These are phyloP conservation scores for Loriculus beryllinus DNA, from an alignment of 2,797 vertebrate genomes.

Conservation along the genomic window DNA sequence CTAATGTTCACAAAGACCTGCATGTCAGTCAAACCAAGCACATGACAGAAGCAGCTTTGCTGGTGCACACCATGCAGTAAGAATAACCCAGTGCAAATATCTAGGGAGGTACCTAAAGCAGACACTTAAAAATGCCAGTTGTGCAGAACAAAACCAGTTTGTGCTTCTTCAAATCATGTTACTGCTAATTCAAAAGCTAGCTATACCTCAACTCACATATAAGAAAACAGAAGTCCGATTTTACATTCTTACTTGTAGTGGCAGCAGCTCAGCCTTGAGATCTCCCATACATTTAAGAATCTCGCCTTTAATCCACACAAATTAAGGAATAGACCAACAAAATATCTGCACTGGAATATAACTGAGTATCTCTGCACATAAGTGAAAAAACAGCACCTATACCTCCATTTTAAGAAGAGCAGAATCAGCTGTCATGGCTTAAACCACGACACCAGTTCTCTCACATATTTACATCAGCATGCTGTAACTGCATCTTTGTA, in stretches of 20 bases:
- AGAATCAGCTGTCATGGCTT: background rate
- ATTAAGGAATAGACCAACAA: background rate
- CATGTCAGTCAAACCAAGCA: background rate
- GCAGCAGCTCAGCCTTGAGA: background rate
- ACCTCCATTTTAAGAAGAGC: background rate
- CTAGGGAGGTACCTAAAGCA: background rate
- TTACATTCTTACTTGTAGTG: background rate
- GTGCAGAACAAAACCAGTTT: background rate
- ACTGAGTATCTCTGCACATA: background rate
- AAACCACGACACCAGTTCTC: background rate
- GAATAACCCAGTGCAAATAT: background rate
- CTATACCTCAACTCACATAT: background rate
- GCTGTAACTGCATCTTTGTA: background rate
- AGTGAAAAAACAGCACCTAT: background rate
- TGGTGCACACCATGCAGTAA: background rate
- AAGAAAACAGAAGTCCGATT: background rate
- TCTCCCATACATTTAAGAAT: background rate
- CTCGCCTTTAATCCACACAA: background rate
- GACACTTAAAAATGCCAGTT: background rate
- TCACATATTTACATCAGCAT: background rate
- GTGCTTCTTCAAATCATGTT: background rate
- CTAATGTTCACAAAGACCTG: background rate
- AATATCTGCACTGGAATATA: background rate
- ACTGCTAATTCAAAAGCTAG: background rate
- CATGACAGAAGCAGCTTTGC: background rate